Conservation (phyloP, 2,113 vertebrate genomes). For the Zosterops lateralis region DNA sequence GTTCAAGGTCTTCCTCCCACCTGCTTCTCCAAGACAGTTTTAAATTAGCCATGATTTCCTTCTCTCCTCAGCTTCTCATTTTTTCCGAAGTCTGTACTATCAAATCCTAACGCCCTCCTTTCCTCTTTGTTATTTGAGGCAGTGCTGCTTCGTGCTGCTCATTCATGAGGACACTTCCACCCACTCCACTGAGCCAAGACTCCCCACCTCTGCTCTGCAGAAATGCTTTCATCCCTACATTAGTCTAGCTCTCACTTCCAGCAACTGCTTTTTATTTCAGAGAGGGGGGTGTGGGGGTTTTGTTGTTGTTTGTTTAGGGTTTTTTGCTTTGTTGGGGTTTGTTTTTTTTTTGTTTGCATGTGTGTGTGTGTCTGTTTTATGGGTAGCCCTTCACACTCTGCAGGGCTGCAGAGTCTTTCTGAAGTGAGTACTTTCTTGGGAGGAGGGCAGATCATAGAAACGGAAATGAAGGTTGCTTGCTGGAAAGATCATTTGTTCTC, state of each 20-base stretch:
- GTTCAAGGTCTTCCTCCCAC: slow-evolving; percentile 50
- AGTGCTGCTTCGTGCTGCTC: background rate
- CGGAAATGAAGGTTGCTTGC: background rate
- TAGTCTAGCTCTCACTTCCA: slow-evolving; percentile 9
- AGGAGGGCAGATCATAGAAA: background rate
- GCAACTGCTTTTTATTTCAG: slow-evolving; percentile 22
- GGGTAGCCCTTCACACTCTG: background rate
- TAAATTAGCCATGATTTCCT: slow-evolving; percentile 53
- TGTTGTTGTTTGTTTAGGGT: background rate
- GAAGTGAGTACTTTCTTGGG: background rate
- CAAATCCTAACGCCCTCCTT: slow-evolving; percentile 17
- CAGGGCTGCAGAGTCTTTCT: background rate
- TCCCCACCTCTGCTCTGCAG: slow-evolving; percentile 45
- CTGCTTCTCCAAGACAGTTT: slow-evolving; percentile 44
- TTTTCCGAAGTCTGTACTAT: slow-evolving; percentile 49
- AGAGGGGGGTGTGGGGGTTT: background rate
- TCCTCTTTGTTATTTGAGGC: slow-evolving; percentile 36
- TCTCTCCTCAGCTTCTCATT: background rate
- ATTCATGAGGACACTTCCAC: slow-evolving; percentile 52
- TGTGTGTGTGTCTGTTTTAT: background rate
- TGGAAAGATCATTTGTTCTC: slow-evolving; percentile 1
- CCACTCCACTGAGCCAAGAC: slow-evolving; percentile 18
- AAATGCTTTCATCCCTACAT: slow-evolving; percentile 22
- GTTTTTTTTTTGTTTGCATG: background rate
- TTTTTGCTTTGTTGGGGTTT: background rate